Percentiles rank a stretch among this genome's conserved stretches.
phyloP scores from a whole-genome alignment of 2,113 vertebrate genomes.

The Ailuropoda melanoleuca region DNA sequence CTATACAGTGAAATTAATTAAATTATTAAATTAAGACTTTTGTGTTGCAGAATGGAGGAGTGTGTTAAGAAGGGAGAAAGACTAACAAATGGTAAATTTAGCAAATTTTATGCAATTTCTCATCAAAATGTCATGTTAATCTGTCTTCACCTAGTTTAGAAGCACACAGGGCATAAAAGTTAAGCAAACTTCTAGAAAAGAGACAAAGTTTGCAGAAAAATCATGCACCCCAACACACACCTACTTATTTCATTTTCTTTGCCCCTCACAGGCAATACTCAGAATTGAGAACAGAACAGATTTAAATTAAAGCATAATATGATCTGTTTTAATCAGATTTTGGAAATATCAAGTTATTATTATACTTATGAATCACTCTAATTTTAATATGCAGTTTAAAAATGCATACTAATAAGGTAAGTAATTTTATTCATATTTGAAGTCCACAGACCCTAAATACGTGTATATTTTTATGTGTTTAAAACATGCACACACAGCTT shows the following conservation, averaged over 20 bases:
- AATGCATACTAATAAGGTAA: not conserved
- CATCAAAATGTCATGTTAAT: not conserved
- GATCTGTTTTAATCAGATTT: slow-evolving; percentile 28
- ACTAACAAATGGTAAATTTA: not conserved
- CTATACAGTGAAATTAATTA: slow-evolving; percentile 29
- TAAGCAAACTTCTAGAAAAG: not conserved
- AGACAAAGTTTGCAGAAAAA: not conserved
- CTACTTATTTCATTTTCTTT: not conserved
- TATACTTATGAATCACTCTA: slow-evolving; percentile 34
- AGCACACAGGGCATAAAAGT: not conserved
- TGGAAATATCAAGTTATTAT: slow-evolving; percentile 56
- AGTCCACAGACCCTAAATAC: not conserved
- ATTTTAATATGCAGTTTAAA: slow-evolving; percentile 9
- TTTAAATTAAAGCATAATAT: not conserved
- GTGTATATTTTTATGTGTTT: not conserved
- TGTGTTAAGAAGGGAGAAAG: slow-evolving; percentile 8
- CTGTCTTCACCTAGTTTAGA: not conserved
- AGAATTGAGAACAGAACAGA: slow-evolving; percentile 21
- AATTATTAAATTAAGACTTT: slow-evolving; percentile 45
- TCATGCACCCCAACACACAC: not conserved
- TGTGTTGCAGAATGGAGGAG: not conserved
- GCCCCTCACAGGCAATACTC: not conserved
- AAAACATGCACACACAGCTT: not conserved
- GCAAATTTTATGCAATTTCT: not conserved
- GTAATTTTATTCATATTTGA: slow-evolving; percentile 1